Base-by-base conservation (phyloP, 92 coral and sea anemone genomes). In the Ricordea florida region DNA sequence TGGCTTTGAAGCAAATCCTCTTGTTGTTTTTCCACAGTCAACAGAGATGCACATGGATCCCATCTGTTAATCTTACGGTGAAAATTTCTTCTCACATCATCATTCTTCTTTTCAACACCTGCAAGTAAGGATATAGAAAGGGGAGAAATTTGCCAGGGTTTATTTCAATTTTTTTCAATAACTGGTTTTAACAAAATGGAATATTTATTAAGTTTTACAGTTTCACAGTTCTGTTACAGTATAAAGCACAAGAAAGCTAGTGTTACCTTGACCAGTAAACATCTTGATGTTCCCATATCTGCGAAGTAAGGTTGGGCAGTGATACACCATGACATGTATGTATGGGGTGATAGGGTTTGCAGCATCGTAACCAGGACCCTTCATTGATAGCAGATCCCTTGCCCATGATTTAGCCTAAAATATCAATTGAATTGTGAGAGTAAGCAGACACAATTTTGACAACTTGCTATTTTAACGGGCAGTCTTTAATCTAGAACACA, bases 241-340 rank as follows among this genome's bases (percentile, higher is more conserved):
- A 55, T 55, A n/a, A n/a, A n/a, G n/a, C n/a, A n/a, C n/a, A n/a
- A n/a, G n/a, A n/a, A n/a, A n/a, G n/a, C n/a, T n/a, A n/a, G n/a
- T n/a, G n/a, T n/a, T 75, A 73, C 88, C 81, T 53, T 83, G 88
- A 23, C 88, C 82, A 51, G 88, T 83, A 31, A 83, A 83, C 16
- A 10, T 16, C 62, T 83, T 83, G 37, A 74, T 30, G 61, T 53
- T 65, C 1, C 72, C 65, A 83, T 52, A 65, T 31, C 57, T 18
- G 32, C 62, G 48, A 32, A 81, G 72, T 27, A 75, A 53, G 50
- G 32, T 30, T 9, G 88, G 88, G 15, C 77, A 53, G 47, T 83
- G 88, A 40, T 83, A 74, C 28, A 66, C 83, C 83, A 83, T 74
- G 34, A 74, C 33, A 61, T 74, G 88, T 60, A 83, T 83, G 60